These are phyloP conservation scores for Drosophila suzukii DNA, from an alignment of 1,140 invertebrate species.

Conservation along the genomic window DNA sequence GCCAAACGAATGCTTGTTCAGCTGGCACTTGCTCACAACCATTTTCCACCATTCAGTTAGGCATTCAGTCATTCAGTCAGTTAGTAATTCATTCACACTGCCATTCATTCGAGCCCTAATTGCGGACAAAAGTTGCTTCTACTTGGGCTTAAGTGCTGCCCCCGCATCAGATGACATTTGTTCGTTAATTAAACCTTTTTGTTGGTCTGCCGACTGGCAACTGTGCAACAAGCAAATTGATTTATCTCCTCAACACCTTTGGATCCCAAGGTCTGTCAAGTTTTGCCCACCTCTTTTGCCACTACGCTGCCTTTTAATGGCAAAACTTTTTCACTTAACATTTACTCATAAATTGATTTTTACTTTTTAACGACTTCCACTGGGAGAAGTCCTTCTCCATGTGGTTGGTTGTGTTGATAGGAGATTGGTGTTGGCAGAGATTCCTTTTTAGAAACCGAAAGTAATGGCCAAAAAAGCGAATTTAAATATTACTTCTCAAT, in stretches of 20 bases:
- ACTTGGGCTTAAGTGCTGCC: slow-evolving; percentile 43
- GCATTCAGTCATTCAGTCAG: slow-evolving; percentile 55
- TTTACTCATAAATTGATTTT: slow-evolving; percentile 83
- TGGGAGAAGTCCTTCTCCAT: slow-evolving; percentile 6
- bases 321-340: slow-evolving; percentile 82
- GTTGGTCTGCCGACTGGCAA: slow-evolving; percentile 63
- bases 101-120: slow-evolving; percentile 78
- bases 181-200: slow-evolving; percentile 83
- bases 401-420: slow-evolving; percentile 7
- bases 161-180: slow-evolving; percentile 73
- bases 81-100: slow-evolving; percentile 72
- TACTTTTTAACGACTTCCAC: slow-evolving; percentile 76
- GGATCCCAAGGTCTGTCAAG: slow-evolving; percentile 48
- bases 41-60: slow-evolving; percentile 29
- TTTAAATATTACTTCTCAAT: too few species aligned
- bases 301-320: slow-evolving; percentile 67
- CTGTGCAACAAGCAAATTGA: slow-evolving; percentile 81
- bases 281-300: slow-evolving; percentile 37
- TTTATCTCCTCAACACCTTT: slow-evolving; percentile 80
- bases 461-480: too few species aligned
- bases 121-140: slow-evolving; percentile 72
- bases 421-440: slow-evolving; percentile 14
- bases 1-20: slow-evolving; percentile 31
- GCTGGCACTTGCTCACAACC: slow-evolving; percentile 8
- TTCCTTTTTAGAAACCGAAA: background rate